Evolutionary conservation across 2,888 invertebrate species (phyloP).

Genomic region (Deilephila elpenor): DNA sequence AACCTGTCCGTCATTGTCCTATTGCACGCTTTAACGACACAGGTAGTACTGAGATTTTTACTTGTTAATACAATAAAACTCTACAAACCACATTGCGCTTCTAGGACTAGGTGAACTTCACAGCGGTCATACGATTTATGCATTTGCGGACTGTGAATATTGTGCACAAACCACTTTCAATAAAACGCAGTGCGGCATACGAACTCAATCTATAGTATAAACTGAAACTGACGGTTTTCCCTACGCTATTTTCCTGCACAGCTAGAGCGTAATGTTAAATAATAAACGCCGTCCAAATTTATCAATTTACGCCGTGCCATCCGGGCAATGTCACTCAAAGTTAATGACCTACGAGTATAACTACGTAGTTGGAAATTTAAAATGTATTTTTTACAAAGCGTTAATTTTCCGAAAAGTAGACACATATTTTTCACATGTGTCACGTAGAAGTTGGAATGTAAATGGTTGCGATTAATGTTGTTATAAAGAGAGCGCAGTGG

Average conservation of each 20-base stretch:
- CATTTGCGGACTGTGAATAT: neutral
- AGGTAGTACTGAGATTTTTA: neutral
- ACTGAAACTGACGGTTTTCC: neutral
- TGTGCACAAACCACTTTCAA: neutral
- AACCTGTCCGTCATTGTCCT: neutral
- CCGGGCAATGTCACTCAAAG: constrained; percentile 13
- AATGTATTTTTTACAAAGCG: neutral
- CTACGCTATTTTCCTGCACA: constrained; percentile 5
- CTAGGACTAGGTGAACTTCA: neutral
- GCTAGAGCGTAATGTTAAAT: neutral
- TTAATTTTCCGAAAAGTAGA: constrained; percentile 18
- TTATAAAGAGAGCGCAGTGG: constrained; percentile 40
- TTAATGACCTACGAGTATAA: constrained; percentile 22
- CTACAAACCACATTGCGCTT: neutral
- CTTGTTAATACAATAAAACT: neutral
- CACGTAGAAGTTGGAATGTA: constrained; percentile 22
- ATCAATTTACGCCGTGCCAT: constrained; percentile 5
- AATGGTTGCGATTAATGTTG: constrained; percentile 31
- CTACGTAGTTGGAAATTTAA: neutral
- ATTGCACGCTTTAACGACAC: neutral
- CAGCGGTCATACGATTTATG: neutral
- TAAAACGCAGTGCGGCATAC: neutral
- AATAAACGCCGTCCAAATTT: neutral
- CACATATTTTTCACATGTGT: constrained; percentile 18
- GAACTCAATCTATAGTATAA: neutral